These are phyloP conservation scores for Aphelenchoides besseyi DNA, from an alignment of 1,140 invertebrate genomes.

Conservation along the genomic window DNA sequence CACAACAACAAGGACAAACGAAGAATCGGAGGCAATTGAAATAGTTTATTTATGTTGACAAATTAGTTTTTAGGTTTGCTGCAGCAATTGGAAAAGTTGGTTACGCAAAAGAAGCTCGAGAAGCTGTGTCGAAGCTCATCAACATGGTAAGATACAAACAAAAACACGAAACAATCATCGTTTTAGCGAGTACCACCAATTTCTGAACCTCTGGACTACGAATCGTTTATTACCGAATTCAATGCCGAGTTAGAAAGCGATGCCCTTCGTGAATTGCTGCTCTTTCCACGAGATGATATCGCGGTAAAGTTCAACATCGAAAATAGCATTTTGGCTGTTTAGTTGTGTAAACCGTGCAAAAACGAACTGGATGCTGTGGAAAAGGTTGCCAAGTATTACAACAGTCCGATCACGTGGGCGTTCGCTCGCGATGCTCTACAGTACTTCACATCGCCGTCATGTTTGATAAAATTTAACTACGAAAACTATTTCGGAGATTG, in stretches of 20 bases:
- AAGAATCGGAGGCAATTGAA: conserved; percentile 8
- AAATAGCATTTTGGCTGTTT: conserved; percentile 8
- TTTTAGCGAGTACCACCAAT: conserved; percentile 42
- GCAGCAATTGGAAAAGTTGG: conserved; percentile 42
- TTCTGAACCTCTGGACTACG: conserved; percentile 43
- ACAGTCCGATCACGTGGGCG: not conserved
- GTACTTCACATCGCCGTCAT: conserved; percentile 42
- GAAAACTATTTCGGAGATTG: conserved; percentile 44
- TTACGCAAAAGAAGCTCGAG: conserved; percentile 42
- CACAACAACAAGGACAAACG: not conserved
- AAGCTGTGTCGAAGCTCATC: conserved; percentile 42
- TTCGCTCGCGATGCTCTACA: conserved; percentile 33
- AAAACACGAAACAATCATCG: conserved; percentile 12
- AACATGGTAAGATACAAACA: conserved; percentile 29
- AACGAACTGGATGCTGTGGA: conserved; percentile 1
- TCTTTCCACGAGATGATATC: conserved; percentile 48
- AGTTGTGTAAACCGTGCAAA: conserved; percentile 20
- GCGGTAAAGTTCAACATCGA: conserved; percentile 29
- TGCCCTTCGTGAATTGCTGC: conserved; percentile 36
- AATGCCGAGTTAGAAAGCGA: conserved; percentile 47
- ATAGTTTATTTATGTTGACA: not conserved
- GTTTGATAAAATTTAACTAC: conserved; percentile 48
- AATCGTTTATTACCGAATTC: conserved; percentile 43
- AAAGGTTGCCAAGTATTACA: conserved; percentile 5
- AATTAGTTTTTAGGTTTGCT: conserved; percentile 41